Evolutionary conservation across 1,140 invertebrate species (phyloP), one percentile per base, ranked within the genome.

Genomic region (Whitmania pigra): DNA sequence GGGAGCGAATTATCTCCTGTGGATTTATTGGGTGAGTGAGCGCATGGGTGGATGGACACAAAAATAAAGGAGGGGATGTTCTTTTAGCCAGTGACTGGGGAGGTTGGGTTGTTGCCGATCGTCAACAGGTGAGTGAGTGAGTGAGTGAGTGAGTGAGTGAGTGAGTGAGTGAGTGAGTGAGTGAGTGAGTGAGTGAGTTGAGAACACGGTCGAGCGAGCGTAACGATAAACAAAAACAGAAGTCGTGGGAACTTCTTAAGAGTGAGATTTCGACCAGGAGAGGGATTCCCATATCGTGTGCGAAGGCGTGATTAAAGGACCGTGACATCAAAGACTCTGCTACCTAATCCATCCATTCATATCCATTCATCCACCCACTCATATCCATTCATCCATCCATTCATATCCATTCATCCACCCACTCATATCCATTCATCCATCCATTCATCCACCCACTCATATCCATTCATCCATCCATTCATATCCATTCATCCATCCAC

Each of bases 121-220:
- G 20, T 17, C 22, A 63, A 31, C 11, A 63, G 18, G 2, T 25
- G 20, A 57, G 3, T 15, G 29, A 22, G 31, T 85, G 13, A 29
- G 57, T 54, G 69, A 53, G 15, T 71, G 69, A 53, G 69, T 18
- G 43, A 71, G 69, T 53, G 69, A 54, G 69, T 53, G 43, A n/a
- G 54, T 60, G 71, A 71, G 18, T 36, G 55, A 43, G 40, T 54
- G 53, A 71, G 70, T 29, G 70, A 71, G 53, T 55, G 70, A 71
- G 69, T 27, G 69, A 71, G 69, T 54, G 69, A 71, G 69, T 71
- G 69, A 71, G 57, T 71, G 70, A 71, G 70, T 71, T 53, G 49
- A 54, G 70, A 36, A 68, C 17, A 27, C 11, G 40, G 67, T 13
- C 40, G 57, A 40, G 57, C 36, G 69, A 55, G 17, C 22, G 17